phyloP scores from a whole-genome alignment of 2,888 invertebrate genomes.

The Meliscaeva auricollis region DNA sequence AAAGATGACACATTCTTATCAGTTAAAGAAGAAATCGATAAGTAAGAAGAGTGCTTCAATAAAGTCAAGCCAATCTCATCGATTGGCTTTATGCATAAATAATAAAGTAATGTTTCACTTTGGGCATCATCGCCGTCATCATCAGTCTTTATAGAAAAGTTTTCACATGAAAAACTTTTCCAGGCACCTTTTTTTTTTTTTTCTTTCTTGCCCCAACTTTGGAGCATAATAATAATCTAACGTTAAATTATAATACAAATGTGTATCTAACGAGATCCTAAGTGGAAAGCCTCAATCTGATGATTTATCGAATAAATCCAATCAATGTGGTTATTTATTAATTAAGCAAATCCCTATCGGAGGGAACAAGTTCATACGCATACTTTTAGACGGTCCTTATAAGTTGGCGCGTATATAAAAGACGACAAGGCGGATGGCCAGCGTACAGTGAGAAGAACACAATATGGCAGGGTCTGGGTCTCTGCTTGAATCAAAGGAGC shows the following conservation, averaged over 20 bases:
- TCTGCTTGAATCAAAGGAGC: conserved; percentile 20
- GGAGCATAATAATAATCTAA: not conserved
- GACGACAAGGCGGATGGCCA: not conserved
- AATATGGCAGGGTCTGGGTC: conserved; percentile 14
- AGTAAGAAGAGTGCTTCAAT: not conserved
- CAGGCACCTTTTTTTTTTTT: not conserved
- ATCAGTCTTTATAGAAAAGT: conserved; percentile 1
- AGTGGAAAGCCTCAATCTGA: conserved; percentile 38
- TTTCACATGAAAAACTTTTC: not conserved
- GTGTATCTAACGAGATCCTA: conserved; percentile 40
- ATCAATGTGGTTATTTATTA: conserved; percentile 72
- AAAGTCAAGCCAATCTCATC: not conserved
- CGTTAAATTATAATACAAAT: conserved; percentile 24
- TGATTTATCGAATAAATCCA: conserved; percentile 62
- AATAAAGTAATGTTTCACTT: not conserved
- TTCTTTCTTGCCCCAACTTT: not conserved
- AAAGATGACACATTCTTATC: conserved; percentile 55
- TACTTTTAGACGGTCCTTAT: not conserved
- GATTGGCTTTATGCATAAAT: conserved; percentile 4
- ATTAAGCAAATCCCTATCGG: conserved; percentile 55
- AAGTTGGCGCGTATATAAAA: conserved; percentile 9
- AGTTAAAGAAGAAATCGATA: conserved; percentile 28
- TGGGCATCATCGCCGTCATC: not conserved
- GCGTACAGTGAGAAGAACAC: not conserved
- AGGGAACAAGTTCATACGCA: conserved; percentile 28